phyloP scores from a whole-genome alignment of 2,888 invertebrate genomes.

The Idaea aversata region DNA sequence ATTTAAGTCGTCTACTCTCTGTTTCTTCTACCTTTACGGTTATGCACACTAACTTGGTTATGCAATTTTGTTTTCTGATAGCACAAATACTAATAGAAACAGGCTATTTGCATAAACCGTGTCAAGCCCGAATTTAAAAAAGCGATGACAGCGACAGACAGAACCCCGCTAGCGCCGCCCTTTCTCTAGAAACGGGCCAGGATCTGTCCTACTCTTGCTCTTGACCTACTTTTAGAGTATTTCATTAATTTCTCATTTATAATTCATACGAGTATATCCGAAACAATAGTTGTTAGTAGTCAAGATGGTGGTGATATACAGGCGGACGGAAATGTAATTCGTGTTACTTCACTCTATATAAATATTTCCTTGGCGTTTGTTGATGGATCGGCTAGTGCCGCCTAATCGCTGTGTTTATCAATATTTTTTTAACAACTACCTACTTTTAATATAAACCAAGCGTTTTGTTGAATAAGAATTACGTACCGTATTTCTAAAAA shows the following conservation, averaged over 20 bases:
- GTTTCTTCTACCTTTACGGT: too few relatives aligned
- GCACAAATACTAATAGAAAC: too few relatives aligned
- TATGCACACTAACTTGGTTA: too few relatives aligned
- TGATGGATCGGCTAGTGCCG: constrained; percentile 59
- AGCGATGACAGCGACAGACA: too few relatives aligned
- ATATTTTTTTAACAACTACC: constrained; percentile 43
- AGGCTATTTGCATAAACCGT: too few relatives aligned
- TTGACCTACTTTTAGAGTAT: not conserved
- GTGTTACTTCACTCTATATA: constrained; percentile 49
- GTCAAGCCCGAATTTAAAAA: too few relatives aligned
- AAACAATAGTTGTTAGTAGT: constrained; percentile 43
- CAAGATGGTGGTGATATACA: constrained; percentile 42
- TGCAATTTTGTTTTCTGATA: too few relatives aligned
- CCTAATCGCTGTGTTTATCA: constrained; percentile 63
- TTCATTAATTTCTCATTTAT: not conserved
- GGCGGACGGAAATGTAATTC: constrained; percentile 43
- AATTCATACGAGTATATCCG: not conserved
- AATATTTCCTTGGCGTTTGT: constrained; percentile 59
- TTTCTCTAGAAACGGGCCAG: too few relatives aligned
- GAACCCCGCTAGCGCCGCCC: too few relatives aligned
- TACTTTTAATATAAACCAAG: not conserved
- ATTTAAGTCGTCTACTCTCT: too few relatives aligned
- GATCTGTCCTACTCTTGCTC: not conserved
- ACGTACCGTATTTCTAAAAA: not conserved
- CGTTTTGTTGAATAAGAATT: not conserved